These are phyloP conservation scores for Steromphala cineraria DNA, from an alignment of 2,888 invertebrate species.

Conservation along the genomic window DNA sequence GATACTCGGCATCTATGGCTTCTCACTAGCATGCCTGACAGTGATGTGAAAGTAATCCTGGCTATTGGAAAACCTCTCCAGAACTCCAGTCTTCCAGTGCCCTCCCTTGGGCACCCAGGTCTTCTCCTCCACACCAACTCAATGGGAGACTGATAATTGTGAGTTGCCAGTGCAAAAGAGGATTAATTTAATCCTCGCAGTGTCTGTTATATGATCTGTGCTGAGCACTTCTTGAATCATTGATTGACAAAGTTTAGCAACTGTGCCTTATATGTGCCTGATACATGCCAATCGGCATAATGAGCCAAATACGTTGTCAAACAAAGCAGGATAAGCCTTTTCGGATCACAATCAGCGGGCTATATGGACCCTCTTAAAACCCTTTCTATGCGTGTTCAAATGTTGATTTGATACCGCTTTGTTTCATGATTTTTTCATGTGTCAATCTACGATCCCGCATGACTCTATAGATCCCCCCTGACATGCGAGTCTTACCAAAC, in stretches of 20 bases:
- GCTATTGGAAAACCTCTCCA: not conserved
- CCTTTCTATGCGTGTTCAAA: not conserved
- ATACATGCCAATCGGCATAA: not conserved
- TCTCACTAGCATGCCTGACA: not conserved
- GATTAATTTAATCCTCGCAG: slow-evolving; percentile 1
- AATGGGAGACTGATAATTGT: slow-evolving; percentile 6
- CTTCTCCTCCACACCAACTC: not conserved
- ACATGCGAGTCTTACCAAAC: not conserved
- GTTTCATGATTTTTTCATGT: not conserved
- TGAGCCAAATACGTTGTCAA: slow-evolving; percentile 8
- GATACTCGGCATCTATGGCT: not conserved
- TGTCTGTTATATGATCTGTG: slow-evolving; percentile 1
- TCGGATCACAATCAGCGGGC: not conserved
- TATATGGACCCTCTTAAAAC: not conserved
- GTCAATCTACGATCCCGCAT: not conserved
- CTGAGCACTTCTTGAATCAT: not conserved
- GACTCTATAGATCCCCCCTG: not conserved
- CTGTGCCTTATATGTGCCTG: not conserved
- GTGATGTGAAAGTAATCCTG: slow-evolving; percentile 2
- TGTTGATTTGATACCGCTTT: not conserved
- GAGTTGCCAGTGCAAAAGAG: not conserved
- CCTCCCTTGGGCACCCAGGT: not conserved
- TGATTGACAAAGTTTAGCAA: slow-evolving; percentile 1
- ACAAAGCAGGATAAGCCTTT: not conserved
- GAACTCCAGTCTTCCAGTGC: not conserved